Percentiles rank a stretch among this genome's conserved stretches.
Conservation (phyloP, 2,797 vertebrate genomes). For the Eulemur coronatus region DNA sequence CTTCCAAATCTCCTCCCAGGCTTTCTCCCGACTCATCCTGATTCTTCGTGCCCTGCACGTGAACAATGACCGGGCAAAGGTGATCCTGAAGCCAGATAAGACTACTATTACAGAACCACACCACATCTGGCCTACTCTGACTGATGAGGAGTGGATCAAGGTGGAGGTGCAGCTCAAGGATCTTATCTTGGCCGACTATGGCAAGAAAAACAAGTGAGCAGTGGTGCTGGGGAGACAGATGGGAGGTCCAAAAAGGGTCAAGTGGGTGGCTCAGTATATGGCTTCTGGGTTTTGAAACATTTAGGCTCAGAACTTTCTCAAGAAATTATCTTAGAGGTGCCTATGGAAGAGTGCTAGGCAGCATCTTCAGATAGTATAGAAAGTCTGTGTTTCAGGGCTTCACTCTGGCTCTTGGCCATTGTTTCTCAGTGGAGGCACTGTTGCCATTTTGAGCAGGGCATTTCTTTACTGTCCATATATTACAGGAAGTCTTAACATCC, state of each 20-base stretch:
- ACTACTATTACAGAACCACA: constrained; percentile 98
- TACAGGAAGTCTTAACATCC: not conserved
- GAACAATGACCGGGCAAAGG: constrained; percentile 98
- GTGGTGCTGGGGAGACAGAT: not conserved
- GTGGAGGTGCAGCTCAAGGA: constrained; percentile 99
- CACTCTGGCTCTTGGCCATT: not conserved
- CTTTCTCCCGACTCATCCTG: constrained; percentile 98
- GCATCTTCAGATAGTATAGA: not conserved
- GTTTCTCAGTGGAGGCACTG: not conserved
- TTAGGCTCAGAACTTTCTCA: not conserved
- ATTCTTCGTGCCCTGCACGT: constrained; percentile 97
- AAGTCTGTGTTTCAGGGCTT: not conserved
- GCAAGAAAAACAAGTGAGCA: constrained; percentile 99
- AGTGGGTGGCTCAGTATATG: not conserved
- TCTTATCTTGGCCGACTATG: constrained; percentile 98
- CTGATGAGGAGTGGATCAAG: constrained; percentile 99
- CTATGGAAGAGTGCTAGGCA: not conserved
- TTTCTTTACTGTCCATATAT: not conserved
- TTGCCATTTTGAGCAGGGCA: not conserved
- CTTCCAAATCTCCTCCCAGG: constrained; percentile 83
- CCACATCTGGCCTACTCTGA: constrained; percentile 99
- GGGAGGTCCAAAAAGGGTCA: not conserved
- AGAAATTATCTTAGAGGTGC: not conserved
- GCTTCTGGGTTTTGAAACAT: not conserved
- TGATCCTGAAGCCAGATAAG: constrained; percentile 99